Base-by-base conservation (phyloP, 2,113 vertebrate genomes). In the Lanius collurio region DNA sequence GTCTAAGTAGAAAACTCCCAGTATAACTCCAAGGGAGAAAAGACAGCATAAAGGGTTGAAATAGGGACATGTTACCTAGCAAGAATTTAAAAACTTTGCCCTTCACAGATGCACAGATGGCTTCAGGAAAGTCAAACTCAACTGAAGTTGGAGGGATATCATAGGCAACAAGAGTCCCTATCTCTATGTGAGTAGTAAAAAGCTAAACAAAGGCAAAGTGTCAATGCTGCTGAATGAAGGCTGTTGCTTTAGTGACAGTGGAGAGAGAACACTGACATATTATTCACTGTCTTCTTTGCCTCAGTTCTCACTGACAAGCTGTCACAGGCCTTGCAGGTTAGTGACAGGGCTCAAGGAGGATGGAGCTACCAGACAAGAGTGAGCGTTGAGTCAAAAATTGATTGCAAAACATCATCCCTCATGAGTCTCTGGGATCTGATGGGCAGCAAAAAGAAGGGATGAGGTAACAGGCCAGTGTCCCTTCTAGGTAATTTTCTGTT, bases 391-490 rank as follows among this genome's bases (percentile, higher is more conserved):
- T 76, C 41, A 60, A 44, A 33, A 21, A n/a, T 16, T 53, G 9
- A 6, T 77, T 77, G 27, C 21, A 57, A 47, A n/a, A 19, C 4
- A 28, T 28, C 23, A 55, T 7, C 4, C 7, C 0, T 7, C 20
- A 13, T 15, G 64, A 28, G 7, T 56, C 21, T 47, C 20, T 68
- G 13, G 10, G 13, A 68, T n/a, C 7, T 47, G n/a, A 77, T 19
- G 17, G 35, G 9, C 21, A 63, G 31, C 26, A 35, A 15, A 7
- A 37, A 37, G 26, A n/a, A 23, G 6, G 49, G 18, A 3, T 53
- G 31, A 84, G 18, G 3, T 9, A 39, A 31, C 8, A 57, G 31
- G 7, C 1, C 3, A 1, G 2, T 37, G 7, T 56, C 30, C 8
- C 16, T 84, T 52, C 20, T 17, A 10, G 9, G 13, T 27, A 0